Base-by-base conservation (phyloP, 1,140 invertebrate species). In the Sminthurides bifidus region DNA sequence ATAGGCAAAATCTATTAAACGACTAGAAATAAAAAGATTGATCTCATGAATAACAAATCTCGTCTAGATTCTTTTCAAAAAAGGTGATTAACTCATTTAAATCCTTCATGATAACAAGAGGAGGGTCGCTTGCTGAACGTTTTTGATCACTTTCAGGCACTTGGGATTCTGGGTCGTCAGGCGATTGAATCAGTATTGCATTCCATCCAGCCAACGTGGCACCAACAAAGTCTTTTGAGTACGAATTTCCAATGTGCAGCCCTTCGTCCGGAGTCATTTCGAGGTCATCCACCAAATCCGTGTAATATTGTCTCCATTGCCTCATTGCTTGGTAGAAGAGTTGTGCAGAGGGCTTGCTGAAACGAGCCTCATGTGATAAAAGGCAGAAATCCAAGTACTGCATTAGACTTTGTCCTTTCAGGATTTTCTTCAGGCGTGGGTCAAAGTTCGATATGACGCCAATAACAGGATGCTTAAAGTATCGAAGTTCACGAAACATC, bases 361-460 rank as follows among this genome's bases (percentile, higher is more conserved):
- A 71, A n/a, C 81, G 79, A 43, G 76, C 73, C 33, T 78, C 74
- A 64, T 87, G 86, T 0, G 88, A 92, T 2, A 79, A 80, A 17
- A 91, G 54, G 41, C 90, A 72, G 73, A 92, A 92, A 61, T 83
- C 75, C 73, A 92, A 89, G 66, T 81, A 82, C 26, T 78, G 68
- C 40, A 73, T 66, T 4, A 92, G 68, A 24, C 76, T 77, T 12
- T 81, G 72, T 58, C 79, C 79, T 2, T 68, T 51, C 24, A 93
- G 71, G 52, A 91, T 77, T 2, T 72, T 71, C 46, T 80, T 72
- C 1, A 93, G 71, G 51, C 87, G 75, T 43, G 85, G 80, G 73
- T 93, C 89, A 74, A 84, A 90, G 72, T 94, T 94, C 14, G 87
- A 89, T 60, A 93, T 81, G 0, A 90, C 78, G 17, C 88, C 89